Evolutionary conservation across 2,888 invertebrate species (phyloP).

Genomic region (Drosophila neonasuta): DNA sequence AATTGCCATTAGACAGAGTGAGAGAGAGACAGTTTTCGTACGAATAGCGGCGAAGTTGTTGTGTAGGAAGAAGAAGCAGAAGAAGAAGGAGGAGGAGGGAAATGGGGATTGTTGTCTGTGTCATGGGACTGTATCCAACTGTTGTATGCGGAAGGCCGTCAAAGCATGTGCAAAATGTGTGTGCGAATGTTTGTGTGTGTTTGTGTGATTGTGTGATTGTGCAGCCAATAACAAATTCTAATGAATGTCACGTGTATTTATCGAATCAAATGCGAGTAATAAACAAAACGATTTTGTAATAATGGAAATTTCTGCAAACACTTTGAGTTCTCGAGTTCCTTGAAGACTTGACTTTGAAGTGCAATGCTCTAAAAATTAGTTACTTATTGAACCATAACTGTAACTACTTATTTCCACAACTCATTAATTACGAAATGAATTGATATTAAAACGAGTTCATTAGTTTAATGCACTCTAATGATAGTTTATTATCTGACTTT

Average conservation of each 20-base stretch:
- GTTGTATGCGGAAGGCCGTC: constrained; percentile 28
- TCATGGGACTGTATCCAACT: constrained; percentile 40
- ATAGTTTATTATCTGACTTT: neutral
- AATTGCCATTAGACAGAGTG: constrained; percentile 37
- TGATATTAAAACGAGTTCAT: neutral
- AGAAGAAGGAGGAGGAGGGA: neutral
- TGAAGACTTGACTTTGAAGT: too few relatives aligned
- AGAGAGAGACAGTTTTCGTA: neutral
- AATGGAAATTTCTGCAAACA: constrained; percentile 6
- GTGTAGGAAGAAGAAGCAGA: too few relatives aligned
- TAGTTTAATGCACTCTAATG: neutral
- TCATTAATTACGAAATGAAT: neutral
- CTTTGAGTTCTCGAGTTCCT: neutral
- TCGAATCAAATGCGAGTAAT: constrained; percentile 5
- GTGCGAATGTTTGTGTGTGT: neutral
- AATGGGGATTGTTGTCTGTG: constrained; percentile 10
- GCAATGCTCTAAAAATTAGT: neutral
- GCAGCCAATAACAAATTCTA: constrained; percentile 8
- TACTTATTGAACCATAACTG: neutral
- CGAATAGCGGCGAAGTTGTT: constrained; percentile 3
- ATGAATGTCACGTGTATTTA: constrained; percentile 17
- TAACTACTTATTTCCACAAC: neutral
- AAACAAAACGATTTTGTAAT: constrained; percentile 8
- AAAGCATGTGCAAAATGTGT: constrained; percentile 28
- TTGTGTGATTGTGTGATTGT: constrained; percentile 4